These are phyloP conservation scores for Neotoxoptera formosana DNA, from an alignment of 1,140 invertebrate species.

Conservation along the genomic window DNA sequence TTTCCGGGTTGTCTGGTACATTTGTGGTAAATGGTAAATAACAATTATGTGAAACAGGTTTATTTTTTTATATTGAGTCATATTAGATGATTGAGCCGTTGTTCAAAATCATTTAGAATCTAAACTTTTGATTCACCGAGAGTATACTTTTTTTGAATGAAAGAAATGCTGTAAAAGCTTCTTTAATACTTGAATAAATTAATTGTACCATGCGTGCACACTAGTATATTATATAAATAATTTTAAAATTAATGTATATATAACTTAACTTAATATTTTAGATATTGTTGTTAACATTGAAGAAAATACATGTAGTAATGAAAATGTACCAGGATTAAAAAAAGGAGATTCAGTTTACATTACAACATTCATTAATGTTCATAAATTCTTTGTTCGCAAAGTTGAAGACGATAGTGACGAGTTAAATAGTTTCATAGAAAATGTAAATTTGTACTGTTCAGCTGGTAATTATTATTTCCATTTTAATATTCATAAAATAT, in stretches of 20 bases:
- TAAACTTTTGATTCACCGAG: too few relatives aligned
- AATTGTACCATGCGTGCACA: background rate
- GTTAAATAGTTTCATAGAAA: constrained; percentile 12
- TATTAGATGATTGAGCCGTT: too few relatives aligned
- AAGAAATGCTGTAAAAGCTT: too few relatives aligned
- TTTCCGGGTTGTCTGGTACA: too few relatives aligned
- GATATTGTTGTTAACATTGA: background rate
- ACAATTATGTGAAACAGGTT: too few relatives aligned
- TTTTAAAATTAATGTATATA: background rate
- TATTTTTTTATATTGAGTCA: too few relatives aligned
- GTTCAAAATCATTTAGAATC: too few relatives aligned
- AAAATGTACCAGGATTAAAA: background rate
- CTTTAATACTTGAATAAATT: too few relatives aligned
- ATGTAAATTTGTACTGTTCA: constrained; percentile 21
- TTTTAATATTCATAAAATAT: background rate
- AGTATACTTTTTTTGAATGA: too few relatives aligned
- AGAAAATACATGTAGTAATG: background rate
- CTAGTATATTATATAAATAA: background rate
- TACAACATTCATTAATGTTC: background rate
- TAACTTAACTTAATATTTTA: background rate
- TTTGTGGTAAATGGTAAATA: too few relatives aligned
- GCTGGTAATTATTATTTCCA: background rate
- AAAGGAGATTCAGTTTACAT: constrained; percentile 40
- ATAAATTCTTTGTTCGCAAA: constrained; percentile 34
- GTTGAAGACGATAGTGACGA: constrained; percentile 30